phyloP scores from a whole-genome alignment of 2,888 invertebrate genomes.

The Zonitis immaculata region DNA sequence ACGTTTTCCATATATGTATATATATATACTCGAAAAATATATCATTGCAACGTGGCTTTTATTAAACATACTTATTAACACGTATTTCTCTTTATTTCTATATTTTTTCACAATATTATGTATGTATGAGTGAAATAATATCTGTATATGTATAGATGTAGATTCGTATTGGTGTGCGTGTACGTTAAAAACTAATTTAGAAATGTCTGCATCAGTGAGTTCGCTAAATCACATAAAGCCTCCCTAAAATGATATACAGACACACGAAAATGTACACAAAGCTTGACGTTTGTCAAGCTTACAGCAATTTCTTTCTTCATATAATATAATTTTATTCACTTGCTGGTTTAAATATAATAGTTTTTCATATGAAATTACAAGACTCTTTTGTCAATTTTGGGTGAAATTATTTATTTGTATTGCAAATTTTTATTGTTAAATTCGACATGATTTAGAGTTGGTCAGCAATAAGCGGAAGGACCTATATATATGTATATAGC shows the following conservation, averaged over 20 bases:
- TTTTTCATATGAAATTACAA: background rate
- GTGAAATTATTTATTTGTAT: background rate
- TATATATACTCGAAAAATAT: background rate
- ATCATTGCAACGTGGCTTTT: background rate
- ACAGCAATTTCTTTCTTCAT: conserved; percentile 24
- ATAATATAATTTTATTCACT: too few relatives aligned
- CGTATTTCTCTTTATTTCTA: background rate
- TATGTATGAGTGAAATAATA: background rate
- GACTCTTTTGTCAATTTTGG: background rate
- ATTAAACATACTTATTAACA: background rate
- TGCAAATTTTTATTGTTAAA: background rate
- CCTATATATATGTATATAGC: too few relatives aligned
- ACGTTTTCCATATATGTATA: conserved; percentile 2
- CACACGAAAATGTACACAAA: conserved; percentile 13
- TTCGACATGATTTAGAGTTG: conserved; percentile 26
- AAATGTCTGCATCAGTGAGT: conserved; percentile 27
- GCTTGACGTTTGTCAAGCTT: conserved; percentile 32
- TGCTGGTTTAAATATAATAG: too few relatives aligned
- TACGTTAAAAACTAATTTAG: conserved; percentile 31
- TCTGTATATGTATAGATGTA: background rate
- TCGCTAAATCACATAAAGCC: conserved; percentile 23
- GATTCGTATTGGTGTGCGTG: background rate
- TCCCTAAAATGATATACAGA: conserved; percentile 10
- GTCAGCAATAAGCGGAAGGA: conserved; percentile 42
- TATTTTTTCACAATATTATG: too few relatives aligned